Percentiles rank a stretch among this genome's conserved stretches.
Evolutionary conservation across 2,888 invertebrate genomes (phyloP).

Genomic region (Quadroppia sp.): DNA sequence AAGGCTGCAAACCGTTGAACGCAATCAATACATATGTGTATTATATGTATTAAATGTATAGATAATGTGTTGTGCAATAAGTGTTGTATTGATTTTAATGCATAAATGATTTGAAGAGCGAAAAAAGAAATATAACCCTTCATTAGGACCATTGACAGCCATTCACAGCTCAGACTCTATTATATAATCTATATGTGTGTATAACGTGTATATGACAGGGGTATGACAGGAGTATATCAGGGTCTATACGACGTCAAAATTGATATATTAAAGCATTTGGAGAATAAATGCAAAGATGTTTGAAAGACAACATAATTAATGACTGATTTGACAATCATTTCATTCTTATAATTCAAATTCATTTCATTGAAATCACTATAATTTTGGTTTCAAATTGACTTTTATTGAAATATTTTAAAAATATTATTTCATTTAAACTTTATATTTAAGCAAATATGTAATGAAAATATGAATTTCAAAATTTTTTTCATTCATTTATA

Average conservation of each 20-base stretch:
- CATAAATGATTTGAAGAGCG: slow-evolving; percentile 13
- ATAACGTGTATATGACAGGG: no score
- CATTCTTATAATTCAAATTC: neutral
- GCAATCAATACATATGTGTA: slow-evolving; percentile 11
- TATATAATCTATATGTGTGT: no score
- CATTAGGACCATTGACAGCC: neutral
- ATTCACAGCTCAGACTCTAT: neutral
- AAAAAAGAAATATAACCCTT: neutral
- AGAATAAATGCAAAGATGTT: neutral
- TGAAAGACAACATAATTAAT: slow-evolving; percentile 13
- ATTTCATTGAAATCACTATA: neutral
- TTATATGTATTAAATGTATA: slow-evolving; percentile 5
- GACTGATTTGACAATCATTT: neutral
- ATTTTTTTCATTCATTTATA: no score
- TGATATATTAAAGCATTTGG: neutral
- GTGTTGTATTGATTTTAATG: neutral
- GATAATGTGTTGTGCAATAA: slow-evolving; percentile 1
- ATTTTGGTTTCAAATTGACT: neutral
- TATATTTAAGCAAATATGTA: no score
- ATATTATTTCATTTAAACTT: no score
- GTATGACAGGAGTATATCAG: no score
- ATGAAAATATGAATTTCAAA: no score
- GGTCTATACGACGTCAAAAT: slow-evolving; percentile 11
- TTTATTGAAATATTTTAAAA: no score
- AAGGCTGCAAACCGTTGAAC: neutral